A percentile compares a stretch with the other conserved stretches of the same genome.
These are phyloP conservation scores for Xanthorhoe designata DNA, from an alignment of 2,888 invertebrate genomes.

Conservation along the genomic window DNA sequence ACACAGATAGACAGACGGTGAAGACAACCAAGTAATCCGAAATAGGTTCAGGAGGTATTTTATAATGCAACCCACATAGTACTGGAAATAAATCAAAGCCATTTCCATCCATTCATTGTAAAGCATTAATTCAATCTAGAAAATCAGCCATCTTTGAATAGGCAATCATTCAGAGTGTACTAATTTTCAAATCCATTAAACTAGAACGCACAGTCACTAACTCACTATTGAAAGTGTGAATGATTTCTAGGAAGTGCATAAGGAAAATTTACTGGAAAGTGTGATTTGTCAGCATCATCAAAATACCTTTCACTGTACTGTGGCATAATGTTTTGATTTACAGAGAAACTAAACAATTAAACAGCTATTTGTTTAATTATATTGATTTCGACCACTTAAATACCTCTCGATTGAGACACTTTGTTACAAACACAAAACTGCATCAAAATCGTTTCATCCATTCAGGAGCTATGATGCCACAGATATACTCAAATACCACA, in stretches of 20 bases:
- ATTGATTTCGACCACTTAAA: no score
- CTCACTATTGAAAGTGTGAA: constrained; percentile 11
- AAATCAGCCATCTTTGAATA: neutral
- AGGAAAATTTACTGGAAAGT: constrained; percentile 9
- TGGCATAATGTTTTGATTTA: neutral
- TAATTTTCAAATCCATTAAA: constrained; percentile 10
- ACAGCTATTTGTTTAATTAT: no score
- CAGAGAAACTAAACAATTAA: no score
- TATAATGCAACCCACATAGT: no score
- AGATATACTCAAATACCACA: no score
- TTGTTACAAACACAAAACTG: no score
- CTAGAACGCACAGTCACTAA: constrained; percentile 5
- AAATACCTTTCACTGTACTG: neutral
- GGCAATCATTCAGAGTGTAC: constrained; percentile 4
- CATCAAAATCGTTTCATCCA: no score
- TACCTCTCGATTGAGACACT: no score
- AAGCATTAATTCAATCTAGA: neutral
- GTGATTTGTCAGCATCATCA: neutral
- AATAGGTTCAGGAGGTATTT: no score
- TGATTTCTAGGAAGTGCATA: constrained; percentile 14
- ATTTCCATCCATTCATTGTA: neutral
- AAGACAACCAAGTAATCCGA: no score
- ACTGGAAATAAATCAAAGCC: neutral
- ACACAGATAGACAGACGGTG: no score
- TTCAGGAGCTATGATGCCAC: no score